Conservation (phyloP, 2,797 vertebrate species). For the Melopsittacus undulatus region DNA sequence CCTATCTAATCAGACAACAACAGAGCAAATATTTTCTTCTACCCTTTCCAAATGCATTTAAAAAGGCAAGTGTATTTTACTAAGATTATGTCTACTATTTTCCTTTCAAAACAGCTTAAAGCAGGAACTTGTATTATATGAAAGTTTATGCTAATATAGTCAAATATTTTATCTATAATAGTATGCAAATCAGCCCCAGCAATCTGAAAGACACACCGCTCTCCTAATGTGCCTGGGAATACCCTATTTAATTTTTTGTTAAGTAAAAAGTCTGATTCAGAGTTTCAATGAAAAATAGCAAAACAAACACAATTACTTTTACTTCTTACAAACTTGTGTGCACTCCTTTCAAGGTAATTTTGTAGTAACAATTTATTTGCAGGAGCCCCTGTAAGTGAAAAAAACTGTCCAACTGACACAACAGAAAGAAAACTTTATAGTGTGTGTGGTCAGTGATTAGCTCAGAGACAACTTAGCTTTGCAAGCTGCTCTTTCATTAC, state of each 20-base stretch:
- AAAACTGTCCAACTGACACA: neutral
- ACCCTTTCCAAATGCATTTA: neutral
- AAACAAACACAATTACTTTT: neutral
- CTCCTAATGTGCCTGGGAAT: neutral
- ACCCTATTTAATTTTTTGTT: neutral
- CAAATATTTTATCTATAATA: neutral
- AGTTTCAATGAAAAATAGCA: neutral
- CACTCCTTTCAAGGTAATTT: neutral
- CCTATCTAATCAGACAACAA: neutral
- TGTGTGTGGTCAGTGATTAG: neutral
- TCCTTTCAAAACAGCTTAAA: neutral
- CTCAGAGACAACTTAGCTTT: neutral
- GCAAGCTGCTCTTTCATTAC: neutral
- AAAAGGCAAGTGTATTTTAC: neutral
- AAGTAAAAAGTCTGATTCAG: neutral
- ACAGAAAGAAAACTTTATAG: neutral
- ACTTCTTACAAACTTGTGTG: neutral
- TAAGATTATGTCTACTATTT: neutral
- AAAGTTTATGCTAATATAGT: neutral
- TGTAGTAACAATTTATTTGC: neutral
- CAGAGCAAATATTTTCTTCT: neutral
- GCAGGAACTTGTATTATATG: neutral
- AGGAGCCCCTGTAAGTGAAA: neutral
- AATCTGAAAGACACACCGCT: neutral
- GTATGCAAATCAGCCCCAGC: neutral